Evolutionary conservation across 2,888 invertebrate species (phyloP), one percentile per base, ranked within the genome.

Genomic region (Eustalomyia histrio): DNA sequence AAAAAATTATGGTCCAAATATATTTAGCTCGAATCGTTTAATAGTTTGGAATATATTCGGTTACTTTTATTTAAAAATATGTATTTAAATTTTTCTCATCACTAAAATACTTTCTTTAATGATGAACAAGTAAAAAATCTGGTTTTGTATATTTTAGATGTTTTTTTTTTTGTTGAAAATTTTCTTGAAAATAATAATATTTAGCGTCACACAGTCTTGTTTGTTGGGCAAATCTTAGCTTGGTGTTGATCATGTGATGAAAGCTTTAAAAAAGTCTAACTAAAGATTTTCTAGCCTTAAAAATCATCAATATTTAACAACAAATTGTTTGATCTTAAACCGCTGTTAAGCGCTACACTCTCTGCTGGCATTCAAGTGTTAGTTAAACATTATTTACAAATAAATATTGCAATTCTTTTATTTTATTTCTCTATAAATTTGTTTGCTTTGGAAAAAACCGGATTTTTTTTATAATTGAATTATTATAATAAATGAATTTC

Each of bases 131-230:
- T n/a, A 47, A 47, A n/a, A 39, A n/a, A 47, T n/a, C 43, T 61
- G 18, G n/a, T 61, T 43, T 12, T 18, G 16, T 61, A 43, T 10
- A 16, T 4, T n/a, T n/a, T 17, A n/a, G 2, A n/a, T 29, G 6
- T n/a, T 58, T 35, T 58, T 16, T 58, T 61, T 18, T 39, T 12
- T 9, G 7, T 29, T 29, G 29, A 29, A 29, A 29, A 29, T 29
- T 29, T 29, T 29, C 29, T 60, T 60, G 16, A 39, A 39, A 39
- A 39, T 14, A 12, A 47, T 47, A 47, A 47, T 52, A 68, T 63
- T 74, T 64, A 79, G 79, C 79, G 79, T 79, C 79, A 79, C 53
- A 55, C 75, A 79, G 79, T 79, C 79, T 79, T 79, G 57, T 53
- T 63, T 55, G 55, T 78, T 47, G 50, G 61, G 14, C 3, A 14